These are phyloP conservation scores for Clostera curtula DNA, from an alignment of 2,888 invertebrate genomes.

Conservation along the genomic window DNA sequence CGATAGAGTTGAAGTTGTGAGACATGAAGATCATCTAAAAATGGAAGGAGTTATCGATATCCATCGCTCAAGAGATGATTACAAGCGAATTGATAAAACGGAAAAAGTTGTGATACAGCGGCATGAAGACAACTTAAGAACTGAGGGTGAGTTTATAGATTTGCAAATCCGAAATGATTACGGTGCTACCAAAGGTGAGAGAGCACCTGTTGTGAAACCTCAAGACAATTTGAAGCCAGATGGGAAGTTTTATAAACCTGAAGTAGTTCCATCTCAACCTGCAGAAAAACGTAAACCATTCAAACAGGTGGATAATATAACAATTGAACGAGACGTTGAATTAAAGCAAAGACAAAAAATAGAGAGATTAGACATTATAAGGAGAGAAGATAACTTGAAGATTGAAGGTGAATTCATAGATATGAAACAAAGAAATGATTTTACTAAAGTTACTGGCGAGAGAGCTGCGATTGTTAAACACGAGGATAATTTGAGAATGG, in stretches of 20 bases:
- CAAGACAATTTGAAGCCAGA: slow-evolving; percentile 80
- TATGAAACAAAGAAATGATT: slow-evolving; percentile 73
- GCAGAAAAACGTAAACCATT: slow-evolving; percentile 74
- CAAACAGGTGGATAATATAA: slow-evolving; percentile 76
- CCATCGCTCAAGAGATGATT: slow-evolving; percentile 72
- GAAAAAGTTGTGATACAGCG: slow-evolving; percentile 69
- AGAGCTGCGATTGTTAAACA: slow-evolving; percentile 70
- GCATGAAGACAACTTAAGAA: slow-evolving; percentile 75
- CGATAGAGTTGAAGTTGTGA: slow-evolving; percentile 76
- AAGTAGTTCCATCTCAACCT: slow-evolving; percentile 62
- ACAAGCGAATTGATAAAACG: slow-evolving; percentile 67
- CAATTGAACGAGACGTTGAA: slow-evolving; percentile 62
- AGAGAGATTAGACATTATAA: slow-evolving; percentile 76
- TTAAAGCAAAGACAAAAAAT: slow-evolving; percentile 49
- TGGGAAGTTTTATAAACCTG: slow-evolving; percentile 70
- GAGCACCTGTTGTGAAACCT: slow-evolving; percentile 74
- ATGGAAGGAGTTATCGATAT: slow-evolving; percentile 78
- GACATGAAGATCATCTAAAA: slow-evolving; percentile 79
- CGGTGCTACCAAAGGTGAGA: slow-evolving; percentile 73
- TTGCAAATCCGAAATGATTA: slow-evolving; percentile 68
- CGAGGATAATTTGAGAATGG: slow-evolving; percentile 78
- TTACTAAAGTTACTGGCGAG: slow-evolving; percentile 63
- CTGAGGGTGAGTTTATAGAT: slow-evolving; percentile 73
- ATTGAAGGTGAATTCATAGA: slow-evolving; percentile 77
- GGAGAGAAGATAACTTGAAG: slow-evolving; percentile 77